phyloP scores from a whole-genome alignment of 2,113 vertebrate genomes.

The Mus pahari region DNA sequence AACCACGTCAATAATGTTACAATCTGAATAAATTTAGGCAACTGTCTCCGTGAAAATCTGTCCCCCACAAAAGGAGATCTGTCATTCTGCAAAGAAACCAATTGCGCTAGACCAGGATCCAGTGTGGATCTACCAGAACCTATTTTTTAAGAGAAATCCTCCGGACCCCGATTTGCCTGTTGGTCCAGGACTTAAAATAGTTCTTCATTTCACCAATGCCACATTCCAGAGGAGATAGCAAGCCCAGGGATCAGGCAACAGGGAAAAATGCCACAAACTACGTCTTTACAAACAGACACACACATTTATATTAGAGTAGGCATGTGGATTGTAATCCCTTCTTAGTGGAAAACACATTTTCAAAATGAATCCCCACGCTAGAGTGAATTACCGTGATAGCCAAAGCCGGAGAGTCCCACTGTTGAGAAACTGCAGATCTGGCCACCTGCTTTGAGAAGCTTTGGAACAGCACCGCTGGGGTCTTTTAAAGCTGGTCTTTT shows the following conservation, averaged over 20 bases:
- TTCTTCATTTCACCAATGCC: constrained; percentile 51
- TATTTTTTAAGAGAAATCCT: constrained; percentile 22
- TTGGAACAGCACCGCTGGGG: constrained; percentile 62
- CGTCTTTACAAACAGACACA: constrained; percentile 66
- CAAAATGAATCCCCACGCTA: constrained; percentile 87
- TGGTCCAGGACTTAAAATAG: constrained; percentile 76
- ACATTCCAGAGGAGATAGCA: constrained; percentile 47
- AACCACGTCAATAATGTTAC: constrained; percentile 39
- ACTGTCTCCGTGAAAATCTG: constrained; percentile 46
- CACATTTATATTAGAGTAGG: constrained; percentile 2
- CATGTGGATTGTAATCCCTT: constrained; percentile 85
- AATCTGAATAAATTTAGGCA: constrained; percentile 56
- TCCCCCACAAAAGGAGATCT: constrained; percentile 24
- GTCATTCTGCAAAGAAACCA: constrained; percentile 13
- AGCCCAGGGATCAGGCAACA: background rate
- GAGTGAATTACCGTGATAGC: constrained; percentile 86
- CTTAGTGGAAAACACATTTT: constrained; percentile 88
- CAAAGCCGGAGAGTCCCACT: constrained; percentile 78
- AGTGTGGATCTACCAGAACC: constrained; percentile 14
- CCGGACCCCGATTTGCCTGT: constrained; percentile 39
- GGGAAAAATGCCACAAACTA: constrained; percentile 35
- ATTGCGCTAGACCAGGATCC: background rate
- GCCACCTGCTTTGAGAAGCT: constrained; percentile 85
- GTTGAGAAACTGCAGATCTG: constrained; percentile 77
- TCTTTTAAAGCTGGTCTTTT: constrained; percentile 59